phyloP scores from a whole-genome alignment of 1,140 invertebrate species.

The Andrena cerasifolii region DNA sequence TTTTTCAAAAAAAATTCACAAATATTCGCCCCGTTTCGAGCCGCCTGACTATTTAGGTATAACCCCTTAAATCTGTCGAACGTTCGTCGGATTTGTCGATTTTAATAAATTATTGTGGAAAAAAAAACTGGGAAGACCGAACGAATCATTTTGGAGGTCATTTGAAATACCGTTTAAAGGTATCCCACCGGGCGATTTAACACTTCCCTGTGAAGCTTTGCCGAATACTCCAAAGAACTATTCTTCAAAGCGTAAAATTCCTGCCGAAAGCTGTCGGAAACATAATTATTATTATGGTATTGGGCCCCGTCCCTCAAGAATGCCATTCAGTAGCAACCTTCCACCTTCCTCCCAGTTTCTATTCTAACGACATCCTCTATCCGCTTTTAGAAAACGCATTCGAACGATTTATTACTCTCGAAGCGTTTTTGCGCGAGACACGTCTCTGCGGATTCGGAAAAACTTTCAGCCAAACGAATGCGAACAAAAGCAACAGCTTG shows the following conservation, averaged over 20 bases:
- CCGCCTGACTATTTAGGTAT: too few relatives aligned
- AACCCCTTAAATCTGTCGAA: constrained; percentile 2
- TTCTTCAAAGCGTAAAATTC: constrained; percentile 56
- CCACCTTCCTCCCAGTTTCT: background rate
- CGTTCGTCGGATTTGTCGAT: background rate
- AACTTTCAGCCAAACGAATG: too few relatives aligned
- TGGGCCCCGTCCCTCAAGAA: constrained; percentile 30
- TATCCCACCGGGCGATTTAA: constrained; percentile 35
- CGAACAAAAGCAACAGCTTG: too few relatives aligned
- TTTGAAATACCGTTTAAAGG: constrained; percentile 8
- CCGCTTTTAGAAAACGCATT: background rate
- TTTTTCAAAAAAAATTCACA: too few relatives aligned
- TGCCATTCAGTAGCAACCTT: constrained; percentile 27
- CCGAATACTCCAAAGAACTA: constrained; percentile 11
- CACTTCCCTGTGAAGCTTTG: constrained; percentile 28
- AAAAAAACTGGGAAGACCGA: background rate
- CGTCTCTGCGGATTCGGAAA: background rate
- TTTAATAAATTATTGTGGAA: background rate
- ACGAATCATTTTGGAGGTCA: background rate
- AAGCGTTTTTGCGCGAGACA: background rate
- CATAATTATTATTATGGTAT: constrained; percentile 74
- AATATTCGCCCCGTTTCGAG: background rate
- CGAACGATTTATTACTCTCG: background rate
- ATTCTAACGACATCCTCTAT: background rate
- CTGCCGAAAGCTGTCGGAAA: constrained; percentile 49